A percentile compares a stretch with the other conserved stretches of the same genome.
Conservation (phyloP, 1,140 invertebrate species). For the Proctacanthus coquilletti region DNA sequence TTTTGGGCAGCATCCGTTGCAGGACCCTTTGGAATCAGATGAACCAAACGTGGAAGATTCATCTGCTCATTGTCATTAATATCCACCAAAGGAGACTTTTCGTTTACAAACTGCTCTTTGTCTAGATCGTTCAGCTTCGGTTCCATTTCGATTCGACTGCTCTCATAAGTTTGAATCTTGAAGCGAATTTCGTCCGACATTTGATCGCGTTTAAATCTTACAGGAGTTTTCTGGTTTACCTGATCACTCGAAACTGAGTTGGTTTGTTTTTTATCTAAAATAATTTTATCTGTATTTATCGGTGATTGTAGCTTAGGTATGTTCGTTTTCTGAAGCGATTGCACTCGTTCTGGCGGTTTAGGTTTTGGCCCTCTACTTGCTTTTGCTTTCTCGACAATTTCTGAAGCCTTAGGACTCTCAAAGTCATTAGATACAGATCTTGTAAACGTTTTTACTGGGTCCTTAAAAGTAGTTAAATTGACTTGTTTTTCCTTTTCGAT, state of each 20-base stretch:
- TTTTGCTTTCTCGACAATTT: no score
- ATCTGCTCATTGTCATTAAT: slow-evolving; percentile 11
- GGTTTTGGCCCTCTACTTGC: slow-evolving; percentile 27
- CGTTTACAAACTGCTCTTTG: background rate
- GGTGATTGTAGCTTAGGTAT: slow-evolving; percentile 22
- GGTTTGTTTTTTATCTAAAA: no score
- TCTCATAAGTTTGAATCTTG: slow-evolving; percentile 28
- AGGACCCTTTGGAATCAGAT: slow-evolving; percentile 44
- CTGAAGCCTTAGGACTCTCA: no score
- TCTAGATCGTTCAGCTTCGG: background rate
- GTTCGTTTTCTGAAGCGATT: slow-evolving; percentile 20
- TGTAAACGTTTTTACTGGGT: no score
- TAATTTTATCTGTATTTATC: no score
- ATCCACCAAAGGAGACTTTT: slow-evolving; percentile 5
- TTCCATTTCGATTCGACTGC: slow-evolving; percentile 13
- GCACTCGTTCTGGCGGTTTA: slow-evolving; percentile 25
- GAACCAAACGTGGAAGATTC: slow-evolving; percentile 44
- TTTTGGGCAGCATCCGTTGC: background rate
- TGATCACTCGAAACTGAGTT: no score
- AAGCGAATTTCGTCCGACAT: slow-evolving; percentile 18
- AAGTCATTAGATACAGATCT: no score
- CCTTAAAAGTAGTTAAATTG: no score
- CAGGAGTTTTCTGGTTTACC: no score
- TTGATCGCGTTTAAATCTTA: no score
- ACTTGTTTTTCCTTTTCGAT: no score